A percentile compares a stretch with the other conserved stretches of the same genome.
These are phyloP conservation scores for Formica selysi DNA, from an alignment of 1,140 invertebrate genomes.

Conservation along the genomic window DNA sequence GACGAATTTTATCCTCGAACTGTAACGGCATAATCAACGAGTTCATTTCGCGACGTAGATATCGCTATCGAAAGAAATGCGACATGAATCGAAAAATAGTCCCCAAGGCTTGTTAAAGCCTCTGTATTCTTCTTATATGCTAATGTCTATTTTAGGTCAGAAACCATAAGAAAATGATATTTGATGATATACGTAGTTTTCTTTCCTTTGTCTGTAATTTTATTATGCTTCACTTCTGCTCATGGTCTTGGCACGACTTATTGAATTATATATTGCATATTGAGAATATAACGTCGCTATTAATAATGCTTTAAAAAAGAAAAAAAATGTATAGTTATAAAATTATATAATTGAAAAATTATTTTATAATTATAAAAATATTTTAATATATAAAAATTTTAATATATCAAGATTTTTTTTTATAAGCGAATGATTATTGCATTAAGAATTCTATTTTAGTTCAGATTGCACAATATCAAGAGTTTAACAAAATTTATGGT, in stretches of 20 bases:
- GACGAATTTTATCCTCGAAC: not conserved
- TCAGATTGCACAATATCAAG: not conserved
- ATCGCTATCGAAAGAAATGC: not conserved
- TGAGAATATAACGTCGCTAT: too few relatives aligned
- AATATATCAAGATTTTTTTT: too few relatives aligned
- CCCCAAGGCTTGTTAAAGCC: not conserved
- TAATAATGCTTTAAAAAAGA: too few relatives aligned
- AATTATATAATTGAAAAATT: too few relatives aligned
- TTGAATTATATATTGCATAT: not conserved
- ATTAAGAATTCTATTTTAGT: too few relatives aligned
- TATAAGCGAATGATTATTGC: too few relatives aligned
- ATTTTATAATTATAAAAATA: too few relatives aligned
- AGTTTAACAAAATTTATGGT: not conserved
- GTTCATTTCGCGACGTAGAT: not conserved
- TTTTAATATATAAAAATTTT: too few relatives aligned
- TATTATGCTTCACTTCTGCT: conserved; percentile 5
- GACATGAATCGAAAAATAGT: not conserved
- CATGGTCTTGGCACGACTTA: not conserved
- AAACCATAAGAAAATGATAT: conserved; percentile 20
- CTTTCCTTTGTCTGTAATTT: conserved; percentile 14
- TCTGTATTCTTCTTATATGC: not conserved
- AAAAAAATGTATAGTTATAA: too few relatives aligned
- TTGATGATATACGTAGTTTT: not conserved
- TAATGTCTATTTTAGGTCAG: conserved; percentile 2
- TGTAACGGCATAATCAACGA: not conserved